phyloP scores from a whole-genome alignment of 2,113 vertebrate species.

The Alosa alosa region DNA sequence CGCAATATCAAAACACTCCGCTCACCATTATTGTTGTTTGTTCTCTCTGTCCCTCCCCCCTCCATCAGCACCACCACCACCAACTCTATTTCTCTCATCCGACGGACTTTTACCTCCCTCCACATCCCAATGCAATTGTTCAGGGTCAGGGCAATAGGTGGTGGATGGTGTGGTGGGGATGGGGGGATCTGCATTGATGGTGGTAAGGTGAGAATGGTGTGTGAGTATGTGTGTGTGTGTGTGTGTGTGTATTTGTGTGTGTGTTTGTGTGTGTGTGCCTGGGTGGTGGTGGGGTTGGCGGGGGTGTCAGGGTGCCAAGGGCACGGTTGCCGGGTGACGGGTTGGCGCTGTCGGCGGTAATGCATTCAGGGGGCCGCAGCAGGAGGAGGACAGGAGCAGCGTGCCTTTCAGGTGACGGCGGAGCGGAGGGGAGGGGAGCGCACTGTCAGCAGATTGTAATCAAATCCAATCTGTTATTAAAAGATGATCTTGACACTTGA shows the following conservation, averaged over 20 bases:
- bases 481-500: slow-evolving; percentile 77
- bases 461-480: slow-evolving; percentile 78
- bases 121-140: neutral
- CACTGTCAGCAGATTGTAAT: slow-evolving; percentile 75
- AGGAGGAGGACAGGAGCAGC: slow-evolving; percentile 45
- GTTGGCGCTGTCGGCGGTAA: slow-evolving; percentile 70
- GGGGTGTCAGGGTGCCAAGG: slow-evolving; percentile 59
- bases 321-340: slow-evolving; percentile 56
- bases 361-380: slow-evolving; percentile 67
- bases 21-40: slow-evolving; percentile 51
- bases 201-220: neutral
- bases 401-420: slow-evolving; percentile 68
- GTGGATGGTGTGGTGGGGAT: neutral
- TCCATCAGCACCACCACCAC: too few species aligned
- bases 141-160: neutral
- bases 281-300: neutral
- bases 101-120: neutral
- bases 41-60: slow-evolving; percentile 27
- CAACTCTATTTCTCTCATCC: neutral
- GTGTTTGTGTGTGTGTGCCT: neutral
- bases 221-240: neutral
- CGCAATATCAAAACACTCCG: slow-evolving; percentile 50
- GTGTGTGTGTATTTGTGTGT: neutral
- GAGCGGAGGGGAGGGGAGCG: slow-evolving; percentile 37
- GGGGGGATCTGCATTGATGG: neutral